These are phyloP conservation scores for Dendrolimus punctatus DNA, from an alignment of 1,140 invertebrate genomes.

Conservation along the genomic window DNA sequence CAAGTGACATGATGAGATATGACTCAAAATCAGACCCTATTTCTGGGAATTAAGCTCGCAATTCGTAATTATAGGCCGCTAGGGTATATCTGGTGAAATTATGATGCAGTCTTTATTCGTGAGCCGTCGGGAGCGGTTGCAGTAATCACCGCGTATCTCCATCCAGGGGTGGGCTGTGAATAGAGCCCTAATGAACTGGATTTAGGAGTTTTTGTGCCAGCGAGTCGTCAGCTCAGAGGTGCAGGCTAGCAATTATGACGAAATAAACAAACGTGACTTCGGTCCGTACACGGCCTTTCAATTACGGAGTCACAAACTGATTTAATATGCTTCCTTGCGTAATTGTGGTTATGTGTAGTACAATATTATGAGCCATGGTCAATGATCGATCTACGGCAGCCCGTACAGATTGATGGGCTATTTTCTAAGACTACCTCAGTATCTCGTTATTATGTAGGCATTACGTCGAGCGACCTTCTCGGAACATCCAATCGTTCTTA, in stretches of 20 bases:
- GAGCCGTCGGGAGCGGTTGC: conserved; percentile 71
- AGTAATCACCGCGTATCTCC: conserved; percentile 72
- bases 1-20: conserved; percentile 47
- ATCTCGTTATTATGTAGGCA: conserved; percentile 46
- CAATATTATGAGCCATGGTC: conserved; percentile 16
- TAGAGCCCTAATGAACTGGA: conserved; percentile 71
- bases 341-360: conserved; percentile 29
- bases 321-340: conserved; percentile 28
- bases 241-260: conserved; percentile 65
- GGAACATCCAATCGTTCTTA: conserved; percentile 67
- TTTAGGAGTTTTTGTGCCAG: conserved; percentile 70
- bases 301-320: conserved; percentile 32
- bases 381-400: conserved; percentile 41
- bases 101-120: conserved; percentile 72
- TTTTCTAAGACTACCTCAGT: conserved; percentile 52
- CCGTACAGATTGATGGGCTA: conserved; percentile 50
- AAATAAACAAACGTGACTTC: conserved; percentile 55
- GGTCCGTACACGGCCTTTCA: conserved; percentile 34
- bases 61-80: conserved; percentile 31
- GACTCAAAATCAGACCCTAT: conserved; percentile 41
- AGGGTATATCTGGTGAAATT: conserved; percentile 70
- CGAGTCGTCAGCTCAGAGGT: conserved; percentile 64
- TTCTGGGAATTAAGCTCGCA: conserved; percentile 31
- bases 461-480: conserved; percentile 40
- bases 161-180: conserved; percentile 67